Percentiles rank a stretch among this genome's conserved stretches.
phyloP scores from a whole-genome alignment of 2,113 vertebrate species.

The Amazona guildingii region DNA sequence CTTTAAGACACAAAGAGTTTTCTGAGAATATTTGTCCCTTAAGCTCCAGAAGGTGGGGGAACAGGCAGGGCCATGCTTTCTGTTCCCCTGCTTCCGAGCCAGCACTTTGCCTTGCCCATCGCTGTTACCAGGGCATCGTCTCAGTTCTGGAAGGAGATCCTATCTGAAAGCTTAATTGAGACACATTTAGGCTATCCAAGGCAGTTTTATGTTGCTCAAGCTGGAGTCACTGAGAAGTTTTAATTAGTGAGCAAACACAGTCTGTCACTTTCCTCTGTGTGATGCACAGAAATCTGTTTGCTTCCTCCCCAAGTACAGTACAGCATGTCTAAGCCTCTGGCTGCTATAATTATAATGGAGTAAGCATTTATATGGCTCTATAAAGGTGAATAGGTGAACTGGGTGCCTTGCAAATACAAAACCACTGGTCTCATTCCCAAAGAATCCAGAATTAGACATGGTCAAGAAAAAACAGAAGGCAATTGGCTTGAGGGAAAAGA shows the following conservation, averaged over 20 bases:
- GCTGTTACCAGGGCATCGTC: constrained; percentile 1
- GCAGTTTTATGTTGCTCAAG: constrained; percentile 22
- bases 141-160: background rate
- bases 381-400: constrained; percentile 9
- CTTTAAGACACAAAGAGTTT: background rate
- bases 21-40: background rate
- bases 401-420: background rate
- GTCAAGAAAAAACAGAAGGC: background rate
- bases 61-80: background rate
- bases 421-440: background rate
- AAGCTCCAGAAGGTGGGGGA: background rate
- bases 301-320: background rate
- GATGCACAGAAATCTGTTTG: constrained; percentile 36
- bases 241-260: constrained; percentile 54
- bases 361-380: background rate
- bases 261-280: constrained; percentile 15
- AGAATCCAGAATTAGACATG: background rate
- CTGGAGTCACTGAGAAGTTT: constrained; percentile 47
- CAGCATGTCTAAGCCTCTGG: constrained; percentile 15
- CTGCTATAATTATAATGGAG: background rate
- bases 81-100: background rate
- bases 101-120: background rate
- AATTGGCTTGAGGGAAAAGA: background rate
- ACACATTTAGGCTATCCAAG: background rate
- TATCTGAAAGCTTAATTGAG: constrained; percentile 22